Base-by-base conservation (phyloP, 1,140 invertebrate species). In the Tetragnatha versicolor region DNA sequence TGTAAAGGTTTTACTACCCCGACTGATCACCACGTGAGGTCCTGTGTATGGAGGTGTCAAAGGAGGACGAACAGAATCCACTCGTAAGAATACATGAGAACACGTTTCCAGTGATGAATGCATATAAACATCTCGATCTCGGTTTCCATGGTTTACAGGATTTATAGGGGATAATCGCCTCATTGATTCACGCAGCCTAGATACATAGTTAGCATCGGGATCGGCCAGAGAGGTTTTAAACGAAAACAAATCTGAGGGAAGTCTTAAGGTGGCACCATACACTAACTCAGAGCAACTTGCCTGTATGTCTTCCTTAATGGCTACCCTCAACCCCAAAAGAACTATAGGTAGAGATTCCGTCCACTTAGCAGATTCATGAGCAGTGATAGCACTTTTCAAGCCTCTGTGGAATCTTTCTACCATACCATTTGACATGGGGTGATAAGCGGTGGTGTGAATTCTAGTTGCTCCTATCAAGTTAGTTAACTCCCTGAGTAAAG, bases 361-460 rank as follows among this genome's bases (percentile, higher is more conserved):
- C n/a, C 6, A 51, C 22, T 4, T 51, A 9, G 47, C 4, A 9
- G 17, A n/a, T 51, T 51, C 17, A n/a, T 51, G 47, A 20, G 47
- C 47, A 5, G 17, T 51, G 17, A 51, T 7, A 4, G 6, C 17
- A 20, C 5, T 7, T 81, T 88, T 88, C 10, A 88, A 75, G 47
- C 82, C 60, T 2, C 85, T 79, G 82, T 89, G 87, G 35, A 83
- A 81, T 20, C 84, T 65, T 68, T 87, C 84, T 0, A 85, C 79
- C 45, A 84, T 79, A 5, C 84, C 85, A 79, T 87, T 87, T 14
- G 83, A 20, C 10, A 81, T 79, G 14, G 85, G 86, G 45, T 86
- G 82, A 53, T 66, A 80, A 2, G 79, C 75, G 5, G 79, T 53
- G 2, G 80, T 80, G 5, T 68, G 68, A 6, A 72, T 80, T 5